These are phyloP conservation scores for Brachionus asplanchnoidis DNA, from an alignment of 1,140 invertebrate genomes.

Conservation along the genomic window DNA sequence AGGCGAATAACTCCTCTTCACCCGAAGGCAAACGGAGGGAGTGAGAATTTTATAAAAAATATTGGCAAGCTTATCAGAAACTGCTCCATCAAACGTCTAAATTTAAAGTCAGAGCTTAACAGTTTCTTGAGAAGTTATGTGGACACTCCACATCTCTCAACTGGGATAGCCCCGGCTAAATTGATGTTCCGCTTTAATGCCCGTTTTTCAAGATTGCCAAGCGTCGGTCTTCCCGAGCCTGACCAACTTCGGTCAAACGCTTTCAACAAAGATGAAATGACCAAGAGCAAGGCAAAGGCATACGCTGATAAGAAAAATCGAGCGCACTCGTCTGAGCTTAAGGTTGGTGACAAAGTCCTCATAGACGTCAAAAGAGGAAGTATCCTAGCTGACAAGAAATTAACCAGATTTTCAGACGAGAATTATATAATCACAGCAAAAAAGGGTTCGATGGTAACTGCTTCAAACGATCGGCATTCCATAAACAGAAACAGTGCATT, in stretches of 20 bases:
- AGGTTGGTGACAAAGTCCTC: no score
- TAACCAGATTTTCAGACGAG: no score
- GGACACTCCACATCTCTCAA: not conserved
- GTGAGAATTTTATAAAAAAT: slow-evolving; percentile 42
- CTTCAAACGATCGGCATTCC: no score
- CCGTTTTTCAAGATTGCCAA: not conserved
- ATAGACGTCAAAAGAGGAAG: no score
- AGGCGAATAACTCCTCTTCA: slow-evolving; percentile 43
- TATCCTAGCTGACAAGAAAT: no score
- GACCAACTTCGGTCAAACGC: not conserved
- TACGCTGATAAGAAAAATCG: not conserved
- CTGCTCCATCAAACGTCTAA: not conserved
- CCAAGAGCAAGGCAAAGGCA: not conserved
- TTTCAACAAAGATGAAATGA: not conserved
- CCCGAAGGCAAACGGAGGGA: slow-evolving; percentile 43
- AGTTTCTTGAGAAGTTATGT: not conserved
- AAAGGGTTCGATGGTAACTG: no score
- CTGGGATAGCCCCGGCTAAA: not conserved
- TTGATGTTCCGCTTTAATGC: not conserved
- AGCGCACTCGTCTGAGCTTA: no score
- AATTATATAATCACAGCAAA: no score
- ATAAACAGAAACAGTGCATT: no score
- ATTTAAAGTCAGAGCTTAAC: not conserved
- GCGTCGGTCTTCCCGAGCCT: not conserved
- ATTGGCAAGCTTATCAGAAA: slow-evolving; percentile 40